Evolutionary conservation across 2,888 invertebrate species (phyloP), one percentile per base, ranked within the genome.

Genomic region (Sepioteuthis lessoniana): DNA sequence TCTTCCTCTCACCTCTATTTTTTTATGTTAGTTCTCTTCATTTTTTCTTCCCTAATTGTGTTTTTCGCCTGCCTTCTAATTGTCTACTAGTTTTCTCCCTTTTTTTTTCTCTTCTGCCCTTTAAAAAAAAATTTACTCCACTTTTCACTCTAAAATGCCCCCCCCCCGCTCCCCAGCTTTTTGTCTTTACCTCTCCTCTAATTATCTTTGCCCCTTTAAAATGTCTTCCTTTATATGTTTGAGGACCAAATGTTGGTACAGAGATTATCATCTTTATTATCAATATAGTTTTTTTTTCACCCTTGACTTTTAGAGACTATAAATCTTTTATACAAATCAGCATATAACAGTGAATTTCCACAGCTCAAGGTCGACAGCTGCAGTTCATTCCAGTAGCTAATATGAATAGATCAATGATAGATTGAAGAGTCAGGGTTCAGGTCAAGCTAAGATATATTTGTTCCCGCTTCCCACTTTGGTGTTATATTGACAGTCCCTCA

Each of bases 401-500:
- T 25, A 55, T 55, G 55, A 55, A 25, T 55, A 55, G 25, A 35
- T 35, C n/a, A n/a, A 76, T 76, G 76, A 76, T 76, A n/a, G 76
- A 13, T 35, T 76, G n/a, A 13, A 35, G 16, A 35, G 76, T 76
- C 76, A 76, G n/a, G 76, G 76, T 76, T 60, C 8, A n/a, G 25
- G 13, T 76, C 76, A 76, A 76, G n/a, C n/a, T 76, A 76, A 1
- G 10, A n/a, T 13, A 16, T 21, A n/a, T 76, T 7, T 76, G n/a
- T 13, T 76, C n/a, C 13, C n/a, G n/a, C n/a, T n/a, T 4, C 13
- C 19, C 21, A 10, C 31, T 4, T 28, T 91, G 31, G 13, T 93
- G 55, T 95, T 95, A 96, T 50, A 97, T 93, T 5, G 95, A 95
- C 16, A 97, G 95, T 35, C 96, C 96, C 37, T 96, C 96, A 94